These are phyloP conservation scores for Hippocampus comes DNA, from an alignment of 2,113 vertebrate species.

Conservation along the genomic window DNA sequence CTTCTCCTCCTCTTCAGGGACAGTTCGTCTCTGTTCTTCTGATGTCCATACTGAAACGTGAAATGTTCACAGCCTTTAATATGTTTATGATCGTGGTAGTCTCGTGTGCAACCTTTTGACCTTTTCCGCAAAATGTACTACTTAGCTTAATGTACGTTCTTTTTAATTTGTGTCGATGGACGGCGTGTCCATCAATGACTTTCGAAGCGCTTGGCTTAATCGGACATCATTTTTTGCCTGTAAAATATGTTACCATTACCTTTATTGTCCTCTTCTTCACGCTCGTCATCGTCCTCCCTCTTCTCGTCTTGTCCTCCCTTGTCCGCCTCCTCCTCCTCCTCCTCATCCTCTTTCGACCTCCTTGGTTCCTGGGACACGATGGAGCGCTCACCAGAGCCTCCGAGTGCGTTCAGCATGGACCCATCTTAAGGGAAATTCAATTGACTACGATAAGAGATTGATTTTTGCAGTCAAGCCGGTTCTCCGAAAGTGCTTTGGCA, in stretches of 20 bases:
- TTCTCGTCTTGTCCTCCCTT: conserved; percentile 38
- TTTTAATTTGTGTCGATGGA: not conserved
- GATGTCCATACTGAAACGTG: conserved; percentile 30
- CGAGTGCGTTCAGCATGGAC: conserved; percentile 59
- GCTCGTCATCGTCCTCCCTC: conserved; percentile 31
- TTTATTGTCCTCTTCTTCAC: conserved; percentile 27
- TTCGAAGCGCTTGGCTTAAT: not conserved
- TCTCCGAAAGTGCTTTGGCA: not conserved
- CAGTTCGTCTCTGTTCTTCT: conserved; percentile 22
- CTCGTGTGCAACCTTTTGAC: not conserved
- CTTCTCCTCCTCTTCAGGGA: conserved; percentile 39
- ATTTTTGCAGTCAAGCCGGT: conserved; percentile 36
- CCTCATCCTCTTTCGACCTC: conserved; percentile 19
- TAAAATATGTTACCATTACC: not conserved
- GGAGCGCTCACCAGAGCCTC: conserved; percentile 55
- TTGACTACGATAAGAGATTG: conserved; percentile 30
- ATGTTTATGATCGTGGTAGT: not conserved
- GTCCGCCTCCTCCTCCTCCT: conserved; percentile 43
- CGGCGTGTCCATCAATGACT: not conserved
- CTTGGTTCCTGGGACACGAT: conserved; percentile 58
- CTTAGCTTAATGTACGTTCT: no score
- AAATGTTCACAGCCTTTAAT: not conserved
- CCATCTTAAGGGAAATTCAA: conserved; percentile 65
- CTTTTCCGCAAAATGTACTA: not conserved
- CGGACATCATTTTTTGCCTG: not conserved